phyloP scores from a whole-genome alignment of 2,797 vertebrate genomes.

The Pitangus sulphuratus region DNA sequence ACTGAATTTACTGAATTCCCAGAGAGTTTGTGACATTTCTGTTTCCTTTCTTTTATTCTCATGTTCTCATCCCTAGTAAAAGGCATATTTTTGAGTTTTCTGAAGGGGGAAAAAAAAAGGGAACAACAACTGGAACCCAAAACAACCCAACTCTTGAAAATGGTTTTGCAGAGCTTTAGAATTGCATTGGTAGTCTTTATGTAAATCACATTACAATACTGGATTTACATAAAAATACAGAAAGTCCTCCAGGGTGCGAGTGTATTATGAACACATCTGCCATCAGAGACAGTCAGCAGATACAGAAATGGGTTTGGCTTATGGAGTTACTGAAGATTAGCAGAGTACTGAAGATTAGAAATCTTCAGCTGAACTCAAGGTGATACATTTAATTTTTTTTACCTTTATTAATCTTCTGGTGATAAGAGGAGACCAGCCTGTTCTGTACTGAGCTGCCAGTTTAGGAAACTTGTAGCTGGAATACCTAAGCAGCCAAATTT shows the following conservation, averaged over 20 bases:
- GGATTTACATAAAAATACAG: slow-evolving; percentile 18
- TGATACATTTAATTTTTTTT: background rate
- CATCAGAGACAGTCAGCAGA: background rate
- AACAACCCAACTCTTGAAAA: background rate
- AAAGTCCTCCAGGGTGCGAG: background rate
- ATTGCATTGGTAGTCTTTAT: background rate
- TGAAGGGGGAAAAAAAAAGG: background rate
- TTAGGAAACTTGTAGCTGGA: background rate
- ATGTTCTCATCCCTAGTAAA: background rate
- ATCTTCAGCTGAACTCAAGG: background rate
- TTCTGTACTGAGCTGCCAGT: background rate
- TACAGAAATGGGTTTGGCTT: background rate
- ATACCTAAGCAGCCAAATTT: background rate
- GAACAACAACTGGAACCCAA: accelerated
- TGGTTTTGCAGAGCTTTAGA: background rate
- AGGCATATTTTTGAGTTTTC: background rate
- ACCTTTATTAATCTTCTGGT: background rate
- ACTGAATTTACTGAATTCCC: background rate
- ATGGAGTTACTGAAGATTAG: background rate
- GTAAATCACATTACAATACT: background rate
- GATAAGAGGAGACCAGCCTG: background rate
- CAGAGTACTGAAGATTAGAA: too few relatives aligned
- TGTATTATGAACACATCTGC: background rate
- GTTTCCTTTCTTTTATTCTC: background rate
- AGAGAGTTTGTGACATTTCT: background rate